Evolutionary conservation across 2,113 vertebrate species (phyloP).

Genomic region (Amphilophus citrinellus): DNA sequence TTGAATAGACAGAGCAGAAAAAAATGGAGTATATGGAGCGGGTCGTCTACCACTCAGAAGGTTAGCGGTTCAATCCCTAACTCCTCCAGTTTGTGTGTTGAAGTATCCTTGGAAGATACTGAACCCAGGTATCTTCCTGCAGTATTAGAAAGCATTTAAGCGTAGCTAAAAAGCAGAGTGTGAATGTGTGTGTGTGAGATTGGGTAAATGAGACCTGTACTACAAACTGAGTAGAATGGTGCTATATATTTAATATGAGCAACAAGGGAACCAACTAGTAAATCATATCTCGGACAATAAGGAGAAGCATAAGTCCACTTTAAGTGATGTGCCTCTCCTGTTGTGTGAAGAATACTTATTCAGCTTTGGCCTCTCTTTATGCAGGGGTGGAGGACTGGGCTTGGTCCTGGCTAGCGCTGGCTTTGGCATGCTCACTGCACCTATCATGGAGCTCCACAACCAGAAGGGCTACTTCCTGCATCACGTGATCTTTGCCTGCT

Average conservation of each 20-base stretch:
- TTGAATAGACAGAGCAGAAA: not conserved
- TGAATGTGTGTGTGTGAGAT: not conserved
- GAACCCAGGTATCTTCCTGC: too few species aligned
- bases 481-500: slow-evolving; percentile 98
- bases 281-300: not conserved
- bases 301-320: not conserved
- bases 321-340: not conserved
- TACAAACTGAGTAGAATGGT: too few species aligned
- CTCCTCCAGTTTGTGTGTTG: too few species aligned
- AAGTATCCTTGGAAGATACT: too few species aligned
- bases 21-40: not conserved
- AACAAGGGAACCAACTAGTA: too few species aligned
- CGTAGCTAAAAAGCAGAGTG: not conserved
- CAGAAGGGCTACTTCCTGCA: slow-evolving; percentile 99
- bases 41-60: not conserved
- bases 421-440: slow-evolving; percentile 95
- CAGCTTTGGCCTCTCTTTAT: not conserved
- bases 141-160: not conserved
- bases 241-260: too few species aligned
- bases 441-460: slow-evolving; percentile 99
- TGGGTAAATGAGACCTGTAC: not conserved
- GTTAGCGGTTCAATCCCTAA: too few species aligned
- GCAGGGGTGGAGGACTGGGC: slow-evolving; percentile 93
- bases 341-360: not conserved
- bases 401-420: slow-evolving; percentile 95